Conservation (phyloP, 1,140 invertebrate species). For the Calycopis cecrops region DNA sequence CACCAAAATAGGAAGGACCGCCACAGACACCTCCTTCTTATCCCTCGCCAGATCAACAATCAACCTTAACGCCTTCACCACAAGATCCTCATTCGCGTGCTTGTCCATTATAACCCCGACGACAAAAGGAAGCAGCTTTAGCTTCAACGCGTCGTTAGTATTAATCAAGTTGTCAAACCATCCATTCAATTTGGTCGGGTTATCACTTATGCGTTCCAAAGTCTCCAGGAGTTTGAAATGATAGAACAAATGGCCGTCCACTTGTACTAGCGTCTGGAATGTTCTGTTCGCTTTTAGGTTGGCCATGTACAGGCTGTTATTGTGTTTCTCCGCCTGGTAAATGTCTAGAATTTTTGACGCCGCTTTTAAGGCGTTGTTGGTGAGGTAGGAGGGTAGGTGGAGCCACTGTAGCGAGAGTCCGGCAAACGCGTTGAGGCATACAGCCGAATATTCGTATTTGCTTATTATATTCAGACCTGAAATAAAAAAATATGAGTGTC, state of each 20-base stretch:
- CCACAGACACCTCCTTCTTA: constrained; percentile 52
- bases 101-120: constrained; percentile 44
- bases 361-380: constrained; percentile 43
- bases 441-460: constrained; percentile 43
- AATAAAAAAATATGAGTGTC: constrained; percentile 24
- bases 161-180: constrained; percentile 43
- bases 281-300: constrained; percentile 50
- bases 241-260: constrained; percentile 40
- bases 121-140: constrained; percentile 48
- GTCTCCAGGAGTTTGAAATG: constrained; percentile 47
- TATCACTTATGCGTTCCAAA: constrained; percentile 48
- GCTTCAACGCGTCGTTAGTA: constrained; percentile 34
- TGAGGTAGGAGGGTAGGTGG: constrained; percentile 51
- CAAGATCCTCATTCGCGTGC: constrained; percentile 34
- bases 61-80: constrained; percentile 36
- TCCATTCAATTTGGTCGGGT: constrained; percentile 40
- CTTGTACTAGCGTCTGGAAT: constrained; percentile 44
- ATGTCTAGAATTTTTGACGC: constrained; percentile 51
- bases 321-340: constrained; percentile 31
- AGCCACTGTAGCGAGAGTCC: constrained; percentile 47
- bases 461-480: constrained; percentile 56
- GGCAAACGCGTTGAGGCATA: constrained; percentile 41
- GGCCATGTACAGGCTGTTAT: constrained; percentile 39
- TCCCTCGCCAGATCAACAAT: constrained; percentile 35
- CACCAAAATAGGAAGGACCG: constrained; percentile 49